Base-by-base conservation (phyloP, 1,140 invertebrate species). In the Dreissena polymorpha region DNA sequence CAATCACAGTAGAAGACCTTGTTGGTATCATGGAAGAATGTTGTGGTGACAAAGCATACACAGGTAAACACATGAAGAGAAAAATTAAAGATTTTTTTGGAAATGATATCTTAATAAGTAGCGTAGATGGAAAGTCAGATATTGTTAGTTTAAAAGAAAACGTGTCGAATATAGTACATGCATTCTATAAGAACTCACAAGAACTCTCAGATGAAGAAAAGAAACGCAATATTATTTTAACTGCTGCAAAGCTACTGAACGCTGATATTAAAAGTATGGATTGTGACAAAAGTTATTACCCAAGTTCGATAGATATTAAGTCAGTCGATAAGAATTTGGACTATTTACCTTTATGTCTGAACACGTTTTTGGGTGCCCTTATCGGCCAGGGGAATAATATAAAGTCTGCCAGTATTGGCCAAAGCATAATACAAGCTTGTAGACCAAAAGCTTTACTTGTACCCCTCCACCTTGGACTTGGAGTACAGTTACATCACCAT, bases 401-500 rank as follows among this genome's bases (percentile, higher is more conserved):
- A 16, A 85, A 85, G 53, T 39, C 68, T 23, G 64, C 83, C 21
- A 49, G 73, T 16, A 77, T 77, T 73, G 77, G 83, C 16, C 83
- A 86, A 78, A 27, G 73, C 39, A 69, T 83, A 25, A 68, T 76
- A 57, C 75, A 85, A 67, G 67, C 80, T 2, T 67, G 53, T 18
- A 74, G 85, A 77, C 87, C 88, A 50, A 79, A 81, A 70, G 65
- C 49, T 21, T 18, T 88, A 13, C 49, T 89, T 7, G 74, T 83
- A 57, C 81, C 76, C 13, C 67, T 90, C 18, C 89, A 89, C 18
- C 55, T 90, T 1, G 87, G 86, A 14, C 73, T 90, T n/a, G 86
- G 80, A n/a, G 74, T 90, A 8, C 86, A 90, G 65, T 14, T 88
- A 12, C 85, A 90, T 63, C 87, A 87, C 29, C 86, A 83, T 27